These are phyloP conservation scores for Trichonephila clavipes DNA, from an alignment of 1,140 invertebrate species.

Conservation along the genomic window DNA sequence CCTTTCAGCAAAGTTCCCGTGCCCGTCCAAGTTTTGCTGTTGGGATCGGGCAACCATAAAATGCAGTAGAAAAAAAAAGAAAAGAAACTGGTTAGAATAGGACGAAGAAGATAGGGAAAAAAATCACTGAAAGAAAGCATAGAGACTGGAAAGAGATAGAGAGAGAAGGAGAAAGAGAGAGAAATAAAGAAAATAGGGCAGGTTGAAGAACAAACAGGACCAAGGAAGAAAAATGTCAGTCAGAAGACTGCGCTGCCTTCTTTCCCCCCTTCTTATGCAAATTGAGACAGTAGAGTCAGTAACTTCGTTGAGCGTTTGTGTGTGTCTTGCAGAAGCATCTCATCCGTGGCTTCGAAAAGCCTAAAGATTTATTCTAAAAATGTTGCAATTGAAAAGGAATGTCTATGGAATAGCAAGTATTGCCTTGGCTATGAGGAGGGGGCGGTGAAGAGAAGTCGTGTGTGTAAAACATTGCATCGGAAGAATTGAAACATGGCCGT, in stretches of 20 bases:
- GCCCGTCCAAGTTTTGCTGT: background rate
- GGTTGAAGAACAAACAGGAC: slow-evolving; percentile 47
- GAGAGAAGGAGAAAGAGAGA: background rate
- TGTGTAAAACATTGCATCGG: slow-evolving; percentile 58
- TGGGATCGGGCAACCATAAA: slow-evolving; percentile 55
- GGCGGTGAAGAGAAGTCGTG: background rate
- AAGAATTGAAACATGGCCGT: slow-evolving; percentile 49
- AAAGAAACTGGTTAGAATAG: background rate
- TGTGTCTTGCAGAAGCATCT: slow-evolving; percentile 21
- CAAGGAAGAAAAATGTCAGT: slow-evolving; percentile 41
- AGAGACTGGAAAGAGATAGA: background rate
- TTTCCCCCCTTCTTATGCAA: slow-evolving; percentile 43
- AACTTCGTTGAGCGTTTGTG: slow-evolving; percentile 54
- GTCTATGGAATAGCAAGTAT: slow-evolving; percentile 56
- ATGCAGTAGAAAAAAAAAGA: background rate
- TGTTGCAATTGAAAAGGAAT: slow-evolving; percentile 63
- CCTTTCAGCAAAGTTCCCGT: slow-evolving; percentile 50
- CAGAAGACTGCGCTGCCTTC: background rate
- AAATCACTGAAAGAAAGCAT: background rate
- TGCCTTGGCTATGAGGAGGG: slow-evolving; percentile 14
- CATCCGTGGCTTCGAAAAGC: slow-evolving; percentile 46
- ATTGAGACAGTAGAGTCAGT: slow-evolving; percentile 52
- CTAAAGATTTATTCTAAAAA: slow-evolving; percentile 63
- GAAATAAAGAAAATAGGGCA: background rate
- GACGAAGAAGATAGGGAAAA: background rate